Evolutionary conservation across 2,113 vertebrate species (phyloP), one percentile per base, ranked within the genome.

Genomic region (Thamnaconus septentrionalis): DNA sequence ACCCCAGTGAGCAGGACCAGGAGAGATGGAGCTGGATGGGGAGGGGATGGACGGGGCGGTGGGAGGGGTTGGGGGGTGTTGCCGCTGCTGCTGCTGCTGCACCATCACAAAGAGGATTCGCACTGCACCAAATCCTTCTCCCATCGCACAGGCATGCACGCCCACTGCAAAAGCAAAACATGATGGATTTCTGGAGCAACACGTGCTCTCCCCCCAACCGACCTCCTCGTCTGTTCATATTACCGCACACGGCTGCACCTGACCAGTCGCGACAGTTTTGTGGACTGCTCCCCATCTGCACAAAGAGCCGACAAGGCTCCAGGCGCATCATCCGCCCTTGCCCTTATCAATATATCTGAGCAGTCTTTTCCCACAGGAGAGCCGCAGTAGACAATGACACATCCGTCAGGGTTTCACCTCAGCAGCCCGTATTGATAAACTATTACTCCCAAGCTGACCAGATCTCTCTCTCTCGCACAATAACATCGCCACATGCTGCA

Each of bases 111-210:
- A 87, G 76, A 75, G 81, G 73, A 87, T 88, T 91, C 81, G 78
- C 87, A 88, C 84, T 91, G 87, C 88, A 91, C 88, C 90, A 91
- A 89, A 91, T 87, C 71, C 80, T 78, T 69, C 71, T 55, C 45
- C 59, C 56, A 65, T 68, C 54, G 52, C 65, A 73, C 71, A 80
- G 64, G 60, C 64, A 69, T 67, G 63, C 61, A 41, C 61, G 72
- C 53, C 67, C 61, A 66, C 56, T 64, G 60, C 66, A 79, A 59
- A 60, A 76, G 60, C 77, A 64, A 63, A 78, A 74, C 57, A 66
- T 40, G 50, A 10, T 39, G 44, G 42, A 43, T 66, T 72, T 69
- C 58, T 11, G 47, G 10, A 70, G 69, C 69, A 80, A 84, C 69
- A 72, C 69, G 73, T 77, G 64, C 65, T 42, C 9, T 44, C n/a